A percentile compares a stretch with the other conserved stretches of the same genome.
These are phyloP conservation scores for Megamerina dolium DNA, from an alignment of 2,888 invertebrate species.

Conservation along the genomic window DNA sequence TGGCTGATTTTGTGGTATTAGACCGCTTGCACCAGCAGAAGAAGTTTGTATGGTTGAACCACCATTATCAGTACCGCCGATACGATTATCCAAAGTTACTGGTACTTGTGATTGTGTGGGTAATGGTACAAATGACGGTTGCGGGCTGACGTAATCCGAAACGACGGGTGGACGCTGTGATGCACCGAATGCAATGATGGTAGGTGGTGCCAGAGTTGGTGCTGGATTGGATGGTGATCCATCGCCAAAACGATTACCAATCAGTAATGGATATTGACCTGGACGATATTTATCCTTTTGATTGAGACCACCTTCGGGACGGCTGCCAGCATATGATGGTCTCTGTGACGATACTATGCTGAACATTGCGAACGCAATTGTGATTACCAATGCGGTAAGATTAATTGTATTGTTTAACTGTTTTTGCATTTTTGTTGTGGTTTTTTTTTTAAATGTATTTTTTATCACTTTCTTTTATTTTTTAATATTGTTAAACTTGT, in stretches of 20 bases:
- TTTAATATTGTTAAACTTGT: too few species aligned
- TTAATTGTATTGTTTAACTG: conserved; percentile 1
- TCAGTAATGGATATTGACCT: conserved; percentile 23
- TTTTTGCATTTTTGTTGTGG: conserved; percentile 3
- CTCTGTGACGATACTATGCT: conserved; percentile 50
- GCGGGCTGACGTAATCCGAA: conserved; percentile 31
- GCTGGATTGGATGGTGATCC: conserved; percentile 29
- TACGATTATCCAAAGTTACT: conserved; percentile 25
- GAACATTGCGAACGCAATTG: conserved; percentile 7
- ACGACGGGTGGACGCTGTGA: conserved; percentile 36
- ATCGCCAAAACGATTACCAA: conserved; percentile 53
- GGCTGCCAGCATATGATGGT: conserved; percentile 58
- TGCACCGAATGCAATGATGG: conserved; percentile 25
- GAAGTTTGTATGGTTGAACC: background rate
- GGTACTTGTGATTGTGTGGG: background rate
- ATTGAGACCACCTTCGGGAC: conserved; percentile 54
- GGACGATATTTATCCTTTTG: conserved; percentile 53
- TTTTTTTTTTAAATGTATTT: conserved; percentile 1
- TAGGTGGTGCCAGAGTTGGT: conserved; percentile 6
- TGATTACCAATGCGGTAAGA: conserved; percentile 3
- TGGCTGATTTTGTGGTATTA: conserved; percentile 7
- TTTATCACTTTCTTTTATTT: background rate
- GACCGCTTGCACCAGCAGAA: conserved; percentile 1
- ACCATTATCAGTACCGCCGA: conserved; percentile 19
- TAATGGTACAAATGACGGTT: conserved; percentile 17